Evolutionary conservation across 1,140 invertebrate species (phyloP), one percentile per base, ranked within the genome.

Genomic region (Dendroctonus valens): DNA sequence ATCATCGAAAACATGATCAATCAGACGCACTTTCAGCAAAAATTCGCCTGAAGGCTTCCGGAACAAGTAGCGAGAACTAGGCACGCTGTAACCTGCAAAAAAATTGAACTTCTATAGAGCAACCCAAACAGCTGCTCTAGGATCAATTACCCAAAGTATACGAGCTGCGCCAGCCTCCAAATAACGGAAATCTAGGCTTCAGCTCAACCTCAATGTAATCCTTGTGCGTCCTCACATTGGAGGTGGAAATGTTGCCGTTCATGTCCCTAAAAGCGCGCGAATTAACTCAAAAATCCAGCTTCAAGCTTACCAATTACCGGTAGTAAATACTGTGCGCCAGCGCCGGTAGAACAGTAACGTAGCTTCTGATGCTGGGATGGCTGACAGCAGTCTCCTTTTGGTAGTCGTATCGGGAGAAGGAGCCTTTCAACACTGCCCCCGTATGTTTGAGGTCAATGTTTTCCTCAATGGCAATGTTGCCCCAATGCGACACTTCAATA

Each of bases 221-320:
- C 70, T 92, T 90, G 71, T 90, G 85, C 9, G 91, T 77, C 71
- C 89, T 85, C 78, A 99, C 90, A 76, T 96, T 91, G 0, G 96
- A 98, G 6, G 97, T 99, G 2, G 96, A 99, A 76, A 99, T 99
- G 78, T 99, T 99, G 37, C 98, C 98, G 81, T 99, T 99, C 71
- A 96, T 96, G 81, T 99, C 98, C 38, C 77, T 68, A 55, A n/a
- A n/a, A n/a, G n/a, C n/a, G n/a, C n/a, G n/a, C n/a, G n/a, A n/a
- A n/a, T n/a, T n/a, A n/a, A n/a, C n/a, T n/a, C n/a, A n/a, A n/a
- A 15, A 14, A 3, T 41, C 0, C 37, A 6, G n/a, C 49, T 12
- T 44, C 9, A 44, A 58, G 15, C n/a, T 3, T n/a, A n/a, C n/a
- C n/a, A n/a, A n/a, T n/a, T 40, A 67, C 65, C 75, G 68, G 58